Evolutionary conservation across 2,888 invertebrate species (phyloP).

Genomic region (Brachypalpus laphriformis): DNA sequence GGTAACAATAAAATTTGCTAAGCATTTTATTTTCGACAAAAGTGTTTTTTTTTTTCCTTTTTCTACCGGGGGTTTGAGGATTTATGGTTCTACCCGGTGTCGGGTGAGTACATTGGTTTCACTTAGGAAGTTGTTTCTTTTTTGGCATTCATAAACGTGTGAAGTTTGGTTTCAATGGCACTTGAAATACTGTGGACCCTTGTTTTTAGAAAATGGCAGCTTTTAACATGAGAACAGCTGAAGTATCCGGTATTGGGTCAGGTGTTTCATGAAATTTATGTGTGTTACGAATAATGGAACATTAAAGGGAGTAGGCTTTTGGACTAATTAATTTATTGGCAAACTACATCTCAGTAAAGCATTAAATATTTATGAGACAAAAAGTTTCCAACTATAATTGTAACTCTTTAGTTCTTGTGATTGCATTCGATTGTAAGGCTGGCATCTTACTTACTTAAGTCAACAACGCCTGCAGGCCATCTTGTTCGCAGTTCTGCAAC

Average conservation of each 20-base stretch:
- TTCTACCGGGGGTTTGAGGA: slow-evolving; percentile 22
- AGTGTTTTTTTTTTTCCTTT: slow-evolving; percentile 9
- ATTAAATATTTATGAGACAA: too few species aligned
- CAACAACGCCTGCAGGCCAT: too few species aligned
- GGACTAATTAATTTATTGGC: background rate
- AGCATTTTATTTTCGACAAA: slow-evolving; percentile 49
- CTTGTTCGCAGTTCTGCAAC: too few species aligned
- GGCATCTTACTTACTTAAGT: too few species aligned
- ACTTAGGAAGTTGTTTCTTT: slow-evolving; percentile 3
- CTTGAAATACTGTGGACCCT: slow-evolving; percentile 26
- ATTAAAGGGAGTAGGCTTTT: background rate
- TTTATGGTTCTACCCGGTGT: slow-evolving; percentile 29
- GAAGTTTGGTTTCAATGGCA: slow-evolving; percentile 30
- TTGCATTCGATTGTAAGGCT: too few species aligned
- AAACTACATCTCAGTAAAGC: background rate
- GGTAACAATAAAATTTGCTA: slow-evolving; percentile 63
- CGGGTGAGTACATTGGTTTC: slow-evolving; percentile 23
- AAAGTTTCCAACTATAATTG: too few species aligned
- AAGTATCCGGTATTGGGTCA: slow-evolving; percentile 13
- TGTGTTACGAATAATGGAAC: background rate
- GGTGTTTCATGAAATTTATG: background rate
- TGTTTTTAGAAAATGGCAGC: slow-evolving; percentile 23
- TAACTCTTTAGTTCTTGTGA: too few species aligned
- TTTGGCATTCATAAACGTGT: slow-evolving; percentile 49
- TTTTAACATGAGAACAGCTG: slow-evolving; percentile 6